Base-by-base conservation (phyloP, 1,140 invertebrate genomes). In the Drosophila aff. region DNA sequence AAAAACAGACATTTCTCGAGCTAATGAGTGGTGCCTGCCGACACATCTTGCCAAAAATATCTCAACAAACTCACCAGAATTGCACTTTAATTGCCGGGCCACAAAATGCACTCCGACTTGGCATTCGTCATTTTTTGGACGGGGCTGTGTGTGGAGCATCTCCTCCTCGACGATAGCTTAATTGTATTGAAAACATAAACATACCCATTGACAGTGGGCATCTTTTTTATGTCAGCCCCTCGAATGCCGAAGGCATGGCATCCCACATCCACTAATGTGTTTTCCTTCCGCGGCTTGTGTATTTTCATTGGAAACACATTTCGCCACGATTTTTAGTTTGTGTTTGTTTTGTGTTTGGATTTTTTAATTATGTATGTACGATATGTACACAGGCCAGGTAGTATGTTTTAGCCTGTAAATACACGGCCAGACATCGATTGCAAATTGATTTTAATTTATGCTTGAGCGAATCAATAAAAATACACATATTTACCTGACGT, bases 401-500 rank as follows among this genome's bases (percentile, higher is more conserved):
- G 71, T 49, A 69, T 82, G 60, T 73, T 72, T 60, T 44, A 10
- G 62, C 59, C 66, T 82, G 79, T 82, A 87, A 87, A 80, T 82
- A 86, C 66, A 87, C 68, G 71, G 79, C 55, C 55, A 86, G 82
- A 86, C 82, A 82, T 79, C 75, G 79, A 86, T 89, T 77, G 76
- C 67, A 62, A 82, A 80, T 87, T 80, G 67, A 71, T 60, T 65
- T 65, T 40, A 79, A 87, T 87, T 87, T 82, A 87, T 67, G 76
- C 41, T 73, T 50, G 38, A 72, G 23, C 33, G 23, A 59, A 61
- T 73, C 69, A 43, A 73, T 73, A 73, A 73, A 67, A 60, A 73
- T 52, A 73, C 47, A 50, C 63, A 38, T 2, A 31, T 44, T 13
- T 36, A 59, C 44, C 18, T 23, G 38, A 21, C 28, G 57, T 44